Percentiles rank a stretch among this genome's conserved stretches.
phyloP scores from a whole-genome alignment of 2,113 vertebrate species.

The Raja brachyura region DNA sequence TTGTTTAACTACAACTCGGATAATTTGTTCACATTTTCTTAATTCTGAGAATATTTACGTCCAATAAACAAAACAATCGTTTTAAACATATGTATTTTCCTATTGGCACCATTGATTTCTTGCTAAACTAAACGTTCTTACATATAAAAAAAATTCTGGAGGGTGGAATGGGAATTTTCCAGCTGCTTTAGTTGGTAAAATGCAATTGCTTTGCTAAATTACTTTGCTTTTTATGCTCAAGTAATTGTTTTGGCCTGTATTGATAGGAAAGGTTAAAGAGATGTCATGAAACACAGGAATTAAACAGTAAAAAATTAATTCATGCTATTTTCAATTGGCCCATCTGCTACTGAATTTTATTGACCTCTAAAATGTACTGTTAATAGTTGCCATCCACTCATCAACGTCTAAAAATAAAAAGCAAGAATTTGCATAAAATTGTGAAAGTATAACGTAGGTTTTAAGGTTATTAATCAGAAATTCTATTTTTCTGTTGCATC shows the following conservation, averaged over 20 bases:
- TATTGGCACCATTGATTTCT: neutral
- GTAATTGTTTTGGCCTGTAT: conserved; percentile 37
- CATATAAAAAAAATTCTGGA: neutral
- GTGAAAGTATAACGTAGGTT: neutral
- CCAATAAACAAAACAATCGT: neutral
- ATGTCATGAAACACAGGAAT: conserved; percentile 32
- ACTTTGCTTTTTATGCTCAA: conserved; percentile 36
- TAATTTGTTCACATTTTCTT: neutral
- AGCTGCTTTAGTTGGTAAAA: neutral
- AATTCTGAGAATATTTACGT: neutral
- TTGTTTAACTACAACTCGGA: neutral
- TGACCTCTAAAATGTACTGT: conserved; percentile 36
- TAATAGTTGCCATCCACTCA: conserved; percentile 28
- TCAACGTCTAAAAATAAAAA: neutral
- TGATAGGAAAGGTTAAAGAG: conserved; percentile 35
- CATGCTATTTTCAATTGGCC: conserved; percentile 34
- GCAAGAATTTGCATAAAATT: neutral
- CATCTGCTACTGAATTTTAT: conserved; percentile 34
- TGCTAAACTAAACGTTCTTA: neutral
- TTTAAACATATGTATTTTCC: neutral
- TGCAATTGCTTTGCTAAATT: conserved; percentile 31
- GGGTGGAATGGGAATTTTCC: neutral
- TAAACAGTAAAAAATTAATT: conserved; percentile 39
- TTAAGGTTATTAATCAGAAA: conserved; percentile 2
- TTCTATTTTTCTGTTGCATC: neutral